A percentile compares a stretch with the other conserved stretches of the same genome.
Conservation (phyloP, 2,113 vertebrate genomes). For the Chrysemys picta region DNA sequence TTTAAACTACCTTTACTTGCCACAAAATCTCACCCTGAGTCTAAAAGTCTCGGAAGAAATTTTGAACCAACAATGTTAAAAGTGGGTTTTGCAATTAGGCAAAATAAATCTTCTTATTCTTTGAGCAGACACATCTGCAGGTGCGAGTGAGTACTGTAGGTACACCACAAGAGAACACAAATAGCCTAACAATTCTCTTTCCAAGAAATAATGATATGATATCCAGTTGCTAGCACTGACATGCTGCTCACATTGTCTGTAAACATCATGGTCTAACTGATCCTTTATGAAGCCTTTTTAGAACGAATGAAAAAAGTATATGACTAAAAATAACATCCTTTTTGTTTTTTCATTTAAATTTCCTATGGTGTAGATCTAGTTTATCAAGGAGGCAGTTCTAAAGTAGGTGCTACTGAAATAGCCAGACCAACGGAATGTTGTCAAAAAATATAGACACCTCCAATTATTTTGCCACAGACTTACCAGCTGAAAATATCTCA, state of each 20-base stretch:
- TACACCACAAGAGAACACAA: not conserved
- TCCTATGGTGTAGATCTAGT: not conserved
- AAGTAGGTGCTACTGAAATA: not conserved
- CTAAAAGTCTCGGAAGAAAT: constrained; percentile 6
- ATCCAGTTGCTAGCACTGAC: not conserved
- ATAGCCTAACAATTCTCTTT: not conserved
- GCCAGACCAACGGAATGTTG: not conserved
- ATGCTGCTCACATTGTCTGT: not conserved
- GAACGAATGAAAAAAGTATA: not conserved
- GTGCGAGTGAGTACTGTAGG: constrained; percentile 25
- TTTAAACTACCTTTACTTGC: not conserved
- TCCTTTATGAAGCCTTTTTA: not conserved
- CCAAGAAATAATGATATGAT: not conserved
- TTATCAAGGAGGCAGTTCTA: not conserved
- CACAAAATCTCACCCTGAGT: not conserved
- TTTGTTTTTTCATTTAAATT: not conserved
- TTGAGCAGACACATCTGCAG: constrained; percentile 7
- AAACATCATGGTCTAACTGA: not conserved
- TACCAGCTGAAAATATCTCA: constrained; percentile 25
- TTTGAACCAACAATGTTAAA: constrained; percentile 10
- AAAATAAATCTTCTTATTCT: constrained; percentile 46
- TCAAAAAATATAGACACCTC: constrained; percentile 6
- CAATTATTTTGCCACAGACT: constrained; percentile 28
- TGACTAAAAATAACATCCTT: not conserved
- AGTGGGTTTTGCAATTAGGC: constrained; percentile 39